Evolutionary conservation across 1,140 invertebrate genomes (phyloP).

Genomic region (Eupristina koningsbergeri): DNA sequence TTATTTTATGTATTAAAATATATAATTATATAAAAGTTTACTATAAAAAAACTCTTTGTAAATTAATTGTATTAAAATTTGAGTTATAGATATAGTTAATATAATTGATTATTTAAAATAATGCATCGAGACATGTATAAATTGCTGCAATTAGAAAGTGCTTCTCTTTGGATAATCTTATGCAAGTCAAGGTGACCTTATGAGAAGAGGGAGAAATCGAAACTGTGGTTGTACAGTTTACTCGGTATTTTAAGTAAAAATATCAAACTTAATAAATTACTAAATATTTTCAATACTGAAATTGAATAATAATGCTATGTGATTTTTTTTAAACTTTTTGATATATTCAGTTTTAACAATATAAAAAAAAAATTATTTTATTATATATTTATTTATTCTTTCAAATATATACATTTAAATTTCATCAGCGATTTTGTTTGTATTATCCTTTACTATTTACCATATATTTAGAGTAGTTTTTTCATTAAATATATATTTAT

Average conservation of each 20-base stretch:
- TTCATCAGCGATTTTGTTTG: no score
- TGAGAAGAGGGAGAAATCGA: not conserved
- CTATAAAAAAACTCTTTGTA: no score
- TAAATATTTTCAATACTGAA: not conserved
- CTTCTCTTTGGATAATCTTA: not conserved
- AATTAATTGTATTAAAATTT: no score
- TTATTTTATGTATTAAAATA: no score
- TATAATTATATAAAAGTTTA: no score
- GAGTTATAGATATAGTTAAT: not conserved
- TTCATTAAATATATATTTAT: no score
- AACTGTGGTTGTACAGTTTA: not conserved
- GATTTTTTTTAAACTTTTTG: not conserved
- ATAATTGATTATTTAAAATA: not conserved
- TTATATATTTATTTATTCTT: no score
- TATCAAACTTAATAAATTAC: not conserved
- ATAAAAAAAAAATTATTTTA: no score
- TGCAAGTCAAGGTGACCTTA: not conserved
- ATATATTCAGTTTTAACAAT: not conserved
- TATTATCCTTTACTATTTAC: no score
- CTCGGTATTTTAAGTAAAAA: not conserved
- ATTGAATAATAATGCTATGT: not conserved
- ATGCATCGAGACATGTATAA: not conserved
- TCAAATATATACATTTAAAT: no score
- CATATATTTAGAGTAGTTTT: no score
- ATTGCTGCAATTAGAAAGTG: constrained; percentile 2